phyloP scores from a whole-genome alignment of 2,888 invertebrate genomes.

The Drosophila anomelani region DNA sequence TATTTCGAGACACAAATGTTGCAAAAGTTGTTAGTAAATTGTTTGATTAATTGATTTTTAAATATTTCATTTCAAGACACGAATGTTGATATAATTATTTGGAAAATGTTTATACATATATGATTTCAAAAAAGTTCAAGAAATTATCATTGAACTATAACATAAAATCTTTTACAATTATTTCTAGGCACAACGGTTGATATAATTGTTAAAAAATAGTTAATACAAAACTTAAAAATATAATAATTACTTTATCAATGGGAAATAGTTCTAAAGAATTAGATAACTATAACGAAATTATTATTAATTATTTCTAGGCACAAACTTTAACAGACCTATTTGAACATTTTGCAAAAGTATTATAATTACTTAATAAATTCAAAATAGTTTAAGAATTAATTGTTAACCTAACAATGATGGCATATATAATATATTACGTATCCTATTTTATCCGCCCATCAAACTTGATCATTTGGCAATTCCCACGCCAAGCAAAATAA shows the following conservation, averaged over 20 bases:
- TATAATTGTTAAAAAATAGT: not conserved
- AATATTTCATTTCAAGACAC: not conserved
- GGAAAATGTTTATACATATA: not conserved
- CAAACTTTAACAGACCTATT: not conserved
- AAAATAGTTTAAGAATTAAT: not conserved
- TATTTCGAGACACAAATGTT: too few species aligned
- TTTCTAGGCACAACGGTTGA: not conserved
- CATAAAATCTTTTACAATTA: not conserved
- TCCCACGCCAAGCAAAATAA: conserved; percentile 59
- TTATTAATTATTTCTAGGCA: not conserved
- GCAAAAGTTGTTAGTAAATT: too few species aligned
- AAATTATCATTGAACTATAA: not conserved
- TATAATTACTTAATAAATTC: not conserved
- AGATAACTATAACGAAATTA: too few species aligned
- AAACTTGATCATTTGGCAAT: conserved; percentile 5
- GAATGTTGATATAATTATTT: not conserved
- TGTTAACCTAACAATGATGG: not conserved
- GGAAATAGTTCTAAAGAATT: not conserved
- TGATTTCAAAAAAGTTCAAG: not conserved
- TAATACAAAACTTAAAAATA: not conserved
- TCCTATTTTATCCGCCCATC: not conserved
- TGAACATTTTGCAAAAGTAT: not conserved
- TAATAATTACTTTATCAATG: not conserved
- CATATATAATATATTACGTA: not conserved
- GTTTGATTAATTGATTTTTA: not conserved